A percentile compares a stretch with the other conserved stretches of the same genome.
phyloP scores from a whole-genome alignment of 2,797 vertebrate species.

The Coendou prehensilis region DNA sequence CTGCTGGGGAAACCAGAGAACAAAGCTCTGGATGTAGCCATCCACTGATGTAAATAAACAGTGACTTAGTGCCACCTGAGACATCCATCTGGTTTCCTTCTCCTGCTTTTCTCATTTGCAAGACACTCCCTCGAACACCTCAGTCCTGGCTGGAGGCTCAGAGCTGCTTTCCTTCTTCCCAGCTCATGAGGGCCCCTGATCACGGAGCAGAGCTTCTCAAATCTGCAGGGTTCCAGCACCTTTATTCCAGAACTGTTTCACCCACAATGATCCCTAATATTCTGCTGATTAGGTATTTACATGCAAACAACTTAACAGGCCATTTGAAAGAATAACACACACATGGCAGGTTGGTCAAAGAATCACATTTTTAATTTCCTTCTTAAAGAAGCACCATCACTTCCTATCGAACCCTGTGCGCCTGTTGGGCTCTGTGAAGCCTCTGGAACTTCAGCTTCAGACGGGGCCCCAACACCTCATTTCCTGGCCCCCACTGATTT shows the following conservation, averaged over 20 bases:
- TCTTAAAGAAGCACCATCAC: background rate
- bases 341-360: background rate
- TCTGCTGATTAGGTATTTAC: background rate
- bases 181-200: fast-evolving
- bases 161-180: background rate
- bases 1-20: background rate
- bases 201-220: background rate
- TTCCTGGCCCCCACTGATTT: constrained; percentile 24
- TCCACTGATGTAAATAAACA: background rate
- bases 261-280: background rate
- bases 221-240: background rate
- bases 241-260: background rate
- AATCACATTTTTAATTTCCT: background rate
- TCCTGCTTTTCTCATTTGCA: background rate
- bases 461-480: background rate
- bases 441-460: background rate
- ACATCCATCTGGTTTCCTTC: background rate
- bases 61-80: background rate
- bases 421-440: background rate
- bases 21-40: background rate
- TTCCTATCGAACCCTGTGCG: background rate
- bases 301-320: background rate
- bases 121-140: background rate
- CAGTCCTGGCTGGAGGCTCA: background rate
- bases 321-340: background rate